Evolutionary conservation across 1,140 invertebrate species (phyloP), one percentile per base, ranked within the genome.

Genomic region (Drosophila prosaltans): DNA sequence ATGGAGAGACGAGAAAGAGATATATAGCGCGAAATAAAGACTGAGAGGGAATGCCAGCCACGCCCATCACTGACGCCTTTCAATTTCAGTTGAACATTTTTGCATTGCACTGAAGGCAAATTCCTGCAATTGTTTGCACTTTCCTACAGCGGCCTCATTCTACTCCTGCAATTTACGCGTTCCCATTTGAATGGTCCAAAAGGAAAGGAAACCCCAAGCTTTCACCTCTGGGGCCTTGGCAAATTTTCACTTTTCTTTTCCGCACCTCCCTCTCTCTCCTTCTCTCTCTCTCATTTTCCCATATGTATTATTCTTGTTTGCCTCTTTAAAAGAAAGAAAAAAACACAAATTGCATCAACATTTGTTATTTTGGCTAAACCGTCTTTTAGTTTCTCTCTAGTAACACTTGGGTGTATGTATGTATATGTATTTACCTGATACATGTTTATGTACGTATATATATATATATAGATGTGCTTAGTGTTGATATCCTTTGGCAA

Each of bases 321-420:
- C 54, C 48, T 57, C 67, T 62, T 67, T 51, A 51, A 51, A 51
- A 51, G 21, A 3, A 24, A 51, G 2, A 8, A 24, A 16, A 16
- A 43, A 43, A 74, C 81, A 80, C 73, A 82, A 82, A 82, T 78
- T 81, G 75, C 79, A 74, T 72, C 72, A 77, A 69, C 75, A 83
- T 83, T 84, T 80, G 70, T 84, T 72, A 69, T 72, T 67, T 57
- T 43, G 71, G 54, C 74, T 68, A 69, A 69, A 69, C 62, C 71
- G 60, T 69, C 65, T 79, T 74, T 72, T 48, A 72, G 51, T 54
- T 40, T 72, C 61, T 76, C 48, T 48, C 39, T 62, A 55, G 39
- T 11, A 51, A 7, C 59, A 5, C 8, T 48, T 48, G 6, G 24
- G 16, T 48, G 45, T 30, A 26, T 36, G 39, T 36, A 66, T 60